These are phyloP conservation scores for Phaenicophaeus curvirostris DNA, from an alignment of 2,797 vertebrate species.

Conservation along the genomic window DNA sequence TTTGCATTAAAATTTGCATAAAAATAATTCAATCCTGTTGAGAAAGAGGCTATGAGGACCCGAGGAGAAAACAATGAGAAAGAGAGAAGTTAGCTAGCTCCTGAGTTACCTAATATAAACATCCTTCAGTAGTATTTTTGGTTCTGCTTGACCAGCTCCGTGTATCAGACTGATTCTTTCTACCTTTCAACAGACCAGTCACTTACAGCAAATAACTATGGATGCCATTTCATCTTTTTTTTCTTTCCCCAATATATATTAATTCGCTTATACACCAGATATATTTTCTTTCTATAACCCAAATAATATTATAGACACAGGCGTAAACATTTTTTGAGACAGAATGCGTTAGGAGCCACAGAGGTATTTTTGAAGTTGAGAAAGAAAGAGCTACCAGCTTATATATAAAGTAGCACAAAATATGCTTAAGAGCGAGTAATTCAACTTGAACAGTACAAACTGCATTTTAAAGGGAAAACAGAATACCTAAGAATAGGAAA, in stretches of 20 bases:
- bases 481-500: not conserved
- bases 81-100: not conserved
- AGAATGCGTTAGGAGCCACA: not conserved
- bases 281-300: not conserved
- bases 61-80: not conserved
- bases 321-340: not conserved
- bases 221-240: not conserved
- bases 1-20: conserved; percentile 30
- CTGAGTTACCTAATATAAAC: not conserved
- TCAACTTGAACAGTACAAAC: not conserved
- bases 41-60: not conserved
- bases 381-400: not conserved
- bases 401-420: not conserved
- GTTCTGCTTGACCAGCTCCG: not conserved
- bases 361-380: not conserved
- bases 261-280: not conserved
- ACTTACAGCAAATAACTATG: not conserved
- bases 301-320: not conserved
- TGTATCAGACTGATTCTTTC: not conserved
- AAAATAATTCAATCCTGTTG: not conserved
- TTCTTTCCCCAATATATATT: not conserved
- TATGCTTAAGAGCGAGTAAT: not conserved
- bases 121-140: not conserved
- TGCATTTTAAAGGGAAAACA: not conserved
- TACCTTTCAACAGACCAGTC: not conserved